These are phyloP conservation scores for Falcaria lacertinaria DNA, from an alignment of 2,888 invertebrate species.

Conservation along the genomic window DNA sequence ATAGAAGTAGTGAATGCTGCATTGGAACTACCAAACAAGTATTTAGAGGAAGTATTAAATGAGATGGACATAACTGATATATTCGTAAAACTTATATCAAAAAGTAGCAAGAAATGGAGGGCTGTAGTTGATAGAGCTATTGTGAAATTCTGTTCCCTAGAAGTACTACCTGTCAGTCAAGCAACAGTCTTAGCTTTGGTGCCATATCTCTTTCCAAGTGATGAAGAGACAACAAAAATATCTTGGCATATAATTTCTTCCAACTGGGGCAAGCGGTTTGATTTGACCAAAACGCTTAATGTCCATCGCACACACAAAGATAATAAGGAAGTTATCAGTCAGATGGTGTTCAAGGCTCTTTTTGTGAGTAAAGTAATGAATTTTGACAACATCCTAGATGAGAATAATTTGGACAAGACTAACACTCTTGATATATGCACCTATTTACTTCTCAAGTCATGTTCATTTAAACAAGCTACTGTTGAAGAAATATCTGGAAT, in stretches of 20 bases:
- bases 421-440: slow-evolving; percentile 53
- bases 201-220: slow-evolving; percentile 81
- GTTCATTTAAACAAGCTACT: slow-evolving; percentile 51
- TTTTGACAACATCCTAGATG: slow-evolving; percentile 48
- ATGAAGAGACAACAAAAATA: slow-evolving; percentile 41
- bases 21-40: slow-evolving; percentile 61
- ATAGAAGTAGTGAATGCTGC: slow-evolving; percentile 80
- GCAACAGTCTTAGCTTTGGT: slow-evolving; percentile 79
- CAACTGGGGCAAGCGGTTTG: slow-evolving; percentile 56
- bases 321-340: slow-evolving; percentile 39
- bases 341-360: slow-evolving; percentile 48
- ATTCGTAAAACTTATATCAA: slow-evolving; percentile 74
- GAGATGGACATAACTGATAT: slow-evolving; percentile 62
- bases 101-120: slow-evolving; percentile 58
- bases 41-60: slow-evolving; percentile 61
- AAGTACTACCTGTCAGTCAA: slow-evolving; percentile 71
- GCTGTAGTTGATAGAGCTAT: slow-evolving; percentile 58
- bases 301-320: slow-evolving; percentile 32
- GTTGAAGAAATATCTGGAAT: slow-evolving; percentile 54
- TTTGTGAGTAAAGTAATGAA: slow-evolving; percentile 41
- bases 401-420: slow-evolving; percentile 41
- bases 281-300: slow-evolving; percentile 33
- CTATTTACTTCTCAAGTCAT: slow-evolving; percentile 65
- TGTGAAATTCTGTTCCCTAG: slow-evolving; percentile 64
- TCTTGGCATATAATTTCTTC: slow-evolving; percentile 56